These are phyloP conservation scores for Archivesica marissinica DNA, from an alignment of 1,140 invertebrate genomes.

Conservation along the genomic window DNA sequence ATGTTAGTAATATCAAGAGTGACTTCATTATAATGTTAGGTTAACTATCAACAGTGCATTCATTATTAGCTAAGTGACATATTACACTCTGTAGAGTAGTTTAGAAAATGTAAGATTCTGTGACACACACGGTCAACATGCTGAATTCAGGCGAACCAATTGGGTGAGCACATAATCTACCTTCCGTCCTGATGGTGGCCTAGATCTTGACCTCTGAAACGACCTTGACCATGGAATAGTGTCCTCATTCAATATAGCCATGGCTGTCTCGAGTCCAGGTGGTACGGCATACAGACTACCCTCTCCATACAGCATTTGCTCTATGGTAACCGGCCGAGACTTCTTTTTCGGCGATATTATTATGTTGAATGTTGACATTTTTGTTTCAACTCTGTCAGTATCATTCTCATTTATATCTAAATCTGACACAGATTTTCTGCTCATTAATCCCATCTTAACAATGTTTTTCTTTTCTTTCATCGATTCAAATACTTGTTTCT, in stretches of 20 bases:
- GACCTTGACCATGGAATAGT: not conserved
- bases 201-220: not conserved
- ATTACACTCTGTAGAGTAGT: too few relatives aligned
- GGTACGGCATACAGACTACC: not conserved
- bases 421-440: not conserved
- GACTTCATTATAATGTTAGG: too few relatives aligned
- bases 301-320: slow-evolving; percentile 56
- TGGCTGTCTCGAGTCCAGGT: not conserved
- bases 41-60: too few relatives aligned
- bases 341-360: slow-evolving; percentile 55
- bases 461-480: not conserved
- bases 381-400: not conserved
- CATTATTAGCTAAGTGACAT: too few relatives aligned
- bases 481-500: not conserved
- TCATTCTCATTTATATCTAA: not conserved
- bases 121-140: too few relatives aligned
- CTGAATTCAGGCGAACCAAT: too few relatives aligned
- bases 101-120: too few relatives aligned
- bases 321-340: slow-evolving; percentile 32
- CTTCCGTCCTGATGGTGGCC: not conserved
- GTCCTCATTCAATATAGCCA: not conserved
- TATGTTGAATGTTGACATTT: slow-evolving; percentile 39
- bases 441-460: not conserved
- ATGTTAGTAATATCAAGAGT: too few relatives aligned
- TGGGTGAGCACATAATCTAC: slow-evolving; percentile 12